These are phyloP conservation scores for Gymnogyps californianus DNA, from an alignment of 2,113 vertebrate species.

Conservation along the genomic window DNA sequence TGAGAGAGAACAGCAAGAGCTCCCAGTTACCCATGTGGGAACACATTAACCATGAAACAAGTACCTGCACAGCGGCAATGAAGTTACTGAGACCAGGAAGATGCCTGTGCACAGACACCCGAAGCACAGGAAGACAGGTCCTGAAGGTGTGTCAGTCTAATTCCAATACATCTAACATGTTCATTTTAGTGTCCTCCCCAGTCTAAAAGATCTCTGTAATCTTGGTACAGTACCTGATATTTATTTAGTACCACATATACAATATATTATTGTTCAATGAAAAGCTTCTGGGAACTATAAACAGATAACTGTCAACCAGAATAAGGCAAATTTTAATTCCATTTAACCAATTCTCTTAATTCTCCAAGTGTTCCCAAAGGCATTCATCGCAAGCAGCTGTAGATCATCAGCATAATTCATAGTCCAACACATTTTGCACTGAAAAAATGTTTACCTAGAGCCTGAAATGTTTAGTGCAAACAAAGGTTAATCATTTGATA, in stretches of 20 bases:
- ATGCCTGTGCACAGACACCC: not conserved
- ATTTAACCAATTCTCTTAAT: not conserved
- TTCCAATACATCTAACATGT: not conserved
- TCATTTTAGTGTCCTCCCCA: not conserved
- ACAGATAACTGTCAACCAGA: not conserved
- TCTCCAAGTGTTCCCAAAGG: not conserved
- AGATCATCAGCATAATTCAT: not conserved
- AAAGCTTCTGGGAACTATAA: not conserved
- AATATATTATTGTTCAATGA: not conserved
- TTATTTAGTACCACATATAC: not conserved
- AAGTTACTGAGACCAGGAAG: not conserved
- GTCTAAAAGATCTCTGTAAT: not conserved
- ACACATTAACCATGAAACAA: not conserved
- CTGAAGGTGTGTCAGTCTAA: not conserved
- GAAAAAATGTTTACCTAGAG: not conserved
- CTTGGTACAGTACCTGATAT: not conserved
- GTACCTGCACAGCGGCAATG: not conserved
- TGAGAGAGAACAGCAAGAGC: not conserved
- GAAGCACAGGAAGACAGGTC: not conserved
- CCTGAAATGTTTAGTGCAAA: not conserved
- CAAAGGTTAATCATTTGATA: not conserved
- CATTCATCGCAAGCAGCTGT: not conserved
- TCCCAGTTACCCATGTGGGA: not conserved
- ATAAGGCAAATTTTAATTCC: not conserved
- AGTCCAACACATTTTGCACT: not conserved